These are phyloP conservation scores for Mus musculus DNA, from an alignment of 2,113 vertebrate genomes.

Conservation along the genomic window DNA sequence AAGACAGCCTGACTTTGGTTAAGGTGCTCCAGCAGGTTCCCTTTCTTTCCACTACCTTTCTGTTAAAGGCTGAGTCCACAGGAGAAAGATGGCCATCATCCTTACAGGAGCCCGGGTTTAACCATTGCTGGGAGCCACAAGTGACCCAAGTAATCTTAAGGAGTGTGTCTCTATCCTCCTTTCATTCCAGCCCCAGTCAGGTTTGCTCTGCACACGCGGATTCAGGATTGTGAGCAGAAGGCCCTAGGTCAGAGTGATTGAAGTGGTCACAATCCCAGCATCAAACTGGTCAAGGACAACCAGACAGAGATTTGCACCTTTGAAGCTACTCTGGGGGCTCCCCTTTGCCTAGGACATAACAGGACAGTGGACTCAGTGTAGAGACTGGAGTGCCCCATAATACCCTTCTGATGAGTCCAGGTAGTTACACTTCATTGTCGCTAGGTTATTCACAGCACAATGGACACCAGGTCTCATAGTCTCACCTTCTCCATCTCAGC, in stretches of 20 bases:
- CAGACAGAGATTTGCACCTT: conserved; percentile 67
- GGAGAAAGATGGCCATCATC: accelerated
- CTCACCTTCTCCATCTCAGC: conserved; percentile 67
- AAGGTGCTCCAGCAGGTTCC: neutral
- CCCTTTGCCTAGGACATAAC: conserved; percentile 75
- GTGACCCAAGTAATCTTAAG: neutral
- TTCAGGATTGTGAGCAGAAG: conserved; percentile 86
- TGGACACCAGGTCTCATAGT: accelerated
- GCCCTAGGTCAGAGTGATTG: conserved; percentile 72
- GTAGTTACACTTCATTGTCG: neutral
- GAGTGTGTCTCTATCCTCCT: accelerated
- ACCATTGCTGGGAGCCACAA: too few relatives aligned
- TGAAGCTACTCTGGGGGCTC: conserved; percentile 71
- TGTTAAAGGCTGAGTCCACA: accelerated
- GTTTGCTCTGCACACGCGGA: neutral
- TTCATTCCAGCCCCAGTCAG: neutral
- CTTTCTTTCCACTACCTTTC: accelerated
- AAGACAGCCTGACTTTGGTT: conserved; percentile 50
- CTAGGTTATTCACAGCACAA: accelerated
- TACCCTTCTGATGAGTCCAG: neutral
- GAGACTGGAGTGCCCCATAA: neutral
- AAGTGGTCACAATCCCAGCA: conserved; percentile 81
- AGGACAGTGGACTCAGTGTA: neutral
- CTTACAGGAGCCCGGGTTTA: accelerated
- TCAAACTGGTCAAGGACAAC: conserved; percentile 68